These are phyloP conservation scores for Drosophila tsacasi DNA, from an alignment of 1,140 invertebrate species.

Conservation along the genomic window DNA sequence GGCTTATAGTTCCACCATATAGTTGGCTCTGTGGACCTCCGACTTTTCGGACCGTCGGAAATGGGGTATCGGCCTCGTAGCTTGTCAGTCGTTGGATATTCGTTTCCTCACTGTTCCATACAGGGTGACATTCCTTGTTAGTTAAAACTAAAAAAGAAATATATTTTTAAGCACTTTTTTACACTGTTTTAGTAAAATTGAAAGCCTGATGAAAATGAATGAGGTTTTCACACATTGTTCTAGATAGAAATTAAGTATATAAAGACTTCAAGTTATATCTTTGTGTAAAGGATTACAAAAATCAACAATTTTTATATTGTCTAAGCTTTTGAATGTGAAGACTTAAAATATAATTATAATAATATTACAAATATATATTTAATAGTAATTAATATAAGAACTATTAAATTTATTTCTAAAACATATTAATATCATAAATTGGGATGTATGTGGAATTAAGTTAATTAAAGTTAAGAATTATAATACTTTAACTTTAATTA, in stretches of 20 bases:
- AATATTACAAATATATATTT: background rate
- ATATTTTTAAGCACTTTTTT: background rate
- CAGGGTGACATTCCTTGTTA: conserved; percentile 36
- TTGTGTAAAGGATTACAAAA: background rate
- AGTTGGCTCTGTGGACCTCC: conserved; percentile 34
- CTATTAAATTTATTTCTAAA: background rate
- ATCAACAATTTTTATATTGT: background rate
- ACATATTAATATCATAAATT: background rate
- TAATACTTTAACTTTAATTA: too few relatives aligned
- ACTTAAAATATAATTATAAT: background rate
- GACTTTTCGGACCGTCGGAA: conserved; percentile 33
- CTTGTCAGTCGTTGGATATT: conserved; percentile 11
- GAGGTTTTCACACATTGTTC: background rate
- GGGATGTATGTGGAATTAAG: too few relatives aligned
- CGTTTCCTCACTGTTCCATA: conserved; percentile 22
- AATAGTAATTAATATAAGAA: background rate
- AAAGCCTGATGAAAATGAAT: background rate
- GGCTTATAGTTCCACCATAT: conserved; percentile 23
- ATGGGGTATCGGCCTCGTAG: conserved; percentile 30
- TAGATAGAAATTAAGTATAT: background rate
- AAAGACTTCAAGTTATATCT: background rate
- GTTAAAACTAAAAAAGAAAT: background rate
- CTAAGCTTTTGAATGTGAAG: background rate
- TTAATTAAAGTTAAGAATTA: too few relatives aligned
- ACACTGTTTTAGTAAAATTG: too few relatives aligned